phyloP scores from a whole-genome alignment of 1,140 invertebrate genomes.

The Achroia grisella region DNA sequence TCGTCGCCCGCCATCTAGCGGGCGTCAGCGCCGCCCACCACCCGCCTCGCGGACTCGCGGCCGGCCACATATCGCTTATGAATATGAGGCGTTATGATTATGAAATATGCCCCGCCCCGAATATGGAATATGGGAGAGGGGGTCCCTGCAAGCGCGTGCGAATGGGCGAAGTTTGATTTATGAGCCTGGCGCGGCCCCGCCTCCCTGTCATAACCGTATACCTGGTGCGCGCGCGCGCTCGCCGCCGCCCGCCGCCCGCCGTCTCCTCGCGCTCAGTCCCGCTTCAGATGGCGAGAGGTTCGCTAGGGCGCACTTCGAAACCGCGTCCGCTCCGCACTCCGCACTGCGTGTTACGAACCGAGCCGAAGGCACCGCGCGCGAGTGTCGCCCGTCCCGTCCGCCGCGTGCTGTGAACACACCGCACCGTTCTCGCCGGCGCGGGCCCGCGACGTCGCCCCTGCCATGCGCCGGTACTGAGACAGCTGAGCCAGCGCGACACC shows the following conservation, averaged over 20 bases:
- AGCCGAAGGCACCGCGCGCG: slow-evolving; percentile 42
- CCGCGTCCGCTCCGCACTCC: slow-evolving; percentile 26
- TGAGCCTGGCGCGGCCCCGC: slow-evolving; percentile 68
- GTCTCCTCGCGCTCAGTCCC: slow-evolving; percentile 64
- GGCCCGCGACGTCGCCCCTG: slow-evolving; percentile 25
- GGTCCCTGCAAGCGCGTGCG: slow-evolving; percentile 54
- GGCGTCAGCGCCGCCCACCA: slow-evolving; percentile 58
- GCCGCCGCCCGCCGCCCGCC: slow-evolving; percentile 46
- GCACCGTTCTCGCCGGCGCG: neutral
- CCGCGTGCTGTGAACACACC: slow-evolving; percentile 1
- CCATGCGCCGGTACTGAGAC: slow-evolving; percentile 49
- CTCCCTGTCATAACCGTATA: slow-evolving; percentile 71
- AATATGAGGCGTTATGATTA: slow-evolving; percentile 75
- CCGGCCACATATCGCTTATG: slow-evolving; percentile 64
- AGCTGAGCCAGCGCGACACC: slow-evolving; percentile 17
- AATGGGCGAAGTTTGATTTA: slow-evolving; percentile 74
- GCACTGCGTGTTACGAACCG: slow-evolving; percentile 34
- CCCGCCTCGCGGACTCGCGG: slow-evolving; percentile 22
- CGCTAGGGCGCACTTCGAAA: slow-evolving; percentile 28
- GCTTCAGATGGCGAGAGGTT: slow-evolving; percentile 64
- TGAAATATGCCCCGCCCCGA: slow-evolving; percentile 74
- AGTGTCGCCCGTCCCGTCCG: slow-evolving; percentile 21
- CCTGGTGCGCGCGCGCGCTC: slow-evolving; percentile 65
- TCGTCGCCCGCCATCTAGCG: slow-evolving; percentile 64
- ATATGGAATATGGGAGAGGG: slow-evolving; percentile 71